Conservation (phyloP, 2,888 invertebrate genomes). For the Atrina japonica region DNA sequence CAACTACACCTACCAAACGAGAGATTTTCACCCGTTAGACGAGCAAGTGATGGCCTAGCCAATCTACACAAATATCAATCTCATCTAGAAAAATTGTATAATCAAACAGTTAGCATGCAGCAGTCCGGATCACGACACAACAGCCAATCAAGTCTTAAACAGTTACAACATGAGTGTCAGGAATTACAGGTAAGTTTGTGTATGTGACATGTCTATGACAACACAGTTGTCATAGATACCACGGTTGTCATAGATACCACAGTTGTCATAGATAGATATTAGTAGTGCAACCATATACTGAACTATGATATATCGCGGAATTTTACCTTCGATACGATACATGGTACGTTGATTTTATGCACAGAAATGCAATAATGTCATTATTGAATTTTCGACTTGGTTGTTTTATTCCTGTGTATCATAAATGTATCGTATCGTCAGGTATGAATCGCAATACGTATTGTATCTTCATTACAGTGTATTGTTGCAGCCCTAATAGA, state of each 20-base stretch:
- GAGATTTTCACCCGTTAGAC: constrained; percentile 93
- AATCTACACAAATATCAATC: constrained; percentile 74
- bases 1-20: constrained; percentile 84
- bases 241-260: neutral
- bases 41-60: constrained; percentile 90
- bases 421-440: too few relatives aligned
- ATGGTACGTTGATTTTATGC: too few relatives aligned
- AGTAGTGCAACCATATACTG: too few relatives aligned
- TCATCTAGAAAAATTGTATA: constrained; percentile 81
- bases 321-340: too few relatives aligned
- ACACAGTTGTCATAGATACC: neutral
- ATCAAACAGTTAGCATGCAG: constrained; percentile 85
- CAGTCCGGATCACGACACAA: constrained; percentile 58
- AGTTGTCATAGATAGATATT: too few relatives aligned
- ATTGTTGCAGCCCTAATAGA: too few relatives aligned
- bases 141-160: constrained; percentile 80
- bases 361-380: too few relatives aligned
- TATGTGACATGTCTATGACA: neutral
- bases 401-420: too few relatives aligned
- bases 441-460: too few relatives aligned
- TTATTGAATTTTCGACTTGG: too few relatives aligned
- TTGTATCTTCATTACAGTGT: too few relatives aligned
- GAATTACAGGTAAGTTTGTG: constrained; percentile 85
- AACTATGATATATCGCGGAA: too few relatives aligned
- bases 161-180: constrained; percentile 90